A percentile compares a stretch with the other conserved stretches of the same genome.
Evolutionary conservation across 2,797 vertebrate genomes (phyloP).

Genomic region (Microctenopoma stevenorrisi): DNA sequence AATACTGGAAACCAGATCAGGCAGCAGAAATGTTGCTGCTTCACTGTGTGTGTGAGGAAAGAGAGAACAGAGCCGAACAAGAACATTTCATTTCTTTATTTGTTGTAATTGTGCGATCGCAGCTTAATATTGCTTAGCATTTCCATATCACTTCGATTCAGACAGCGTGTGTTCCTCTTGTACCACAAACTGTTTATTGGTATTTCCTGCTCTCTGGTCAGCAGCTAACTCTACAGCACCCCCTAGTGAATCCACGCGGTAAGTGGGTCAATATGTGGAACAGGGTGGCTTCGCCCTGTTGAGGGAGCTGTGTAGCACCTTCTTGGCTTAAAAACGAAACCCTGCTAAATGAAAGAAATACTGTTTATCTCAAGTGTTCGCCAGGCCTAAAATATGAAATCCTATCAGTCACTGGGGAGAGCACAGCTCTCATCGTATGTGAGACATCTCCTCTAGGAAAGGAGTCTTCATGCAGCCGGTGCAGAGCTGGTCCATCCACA

Average conservation of each 20-base stretch:
- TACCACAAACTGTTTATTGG: not conserved
- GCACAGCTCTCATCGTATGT: slow-evolving; percentile 80
- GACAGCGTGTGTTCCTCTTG: slow-evolving; percentile 9
- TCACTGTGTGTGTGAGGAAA: not conserved
- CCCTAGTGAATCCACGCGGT: slow-evolving; percentile 39
- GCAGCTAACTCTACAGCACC: slow-evolving; percentile 41
- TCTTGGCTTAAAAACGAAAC: slow-evolving; percentile 27
- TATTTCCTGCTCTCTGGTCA: not conserved
- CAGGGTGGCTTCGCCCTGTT: not conserved
- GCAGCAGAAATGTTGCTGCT: not conserved
- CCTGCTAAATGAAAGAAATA: slow-evolving; percentile 18
- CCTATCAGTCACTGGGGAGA: slow-evolving; percentile 35
- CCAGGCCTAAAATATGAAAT: slow-evolving; percentile 39
- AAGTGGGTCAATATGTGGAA: slow-evolving; percentile 24
- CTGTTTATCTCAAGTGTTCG: slow-evolving; percentile 39
- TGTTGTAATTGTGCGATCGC: slow-evolving; percentile 43
- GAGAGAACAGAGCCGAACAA: not conserved
- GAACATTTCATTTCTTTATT: slow-evolving; percentile 40
- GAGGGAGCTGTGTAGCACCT: slow-evolving; percentile 19
- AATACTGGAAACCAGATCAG: not conserved
- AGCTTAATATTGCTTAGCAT: slow-evolving; percentile 25
- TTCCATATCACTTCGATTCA: slow-evolving; percentile 3
- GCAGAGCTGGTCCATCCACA: slow-evolving; percentile 92
- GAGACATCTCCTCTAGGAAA: slow-evolving; percentile 86
- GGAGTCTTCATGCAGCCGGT: slow-evolving; percentile 89